Evolutionary conservation across 2,113 vertebrate genomes (phyloP).

Genomic region (Ammodytes marinus): DNA sequence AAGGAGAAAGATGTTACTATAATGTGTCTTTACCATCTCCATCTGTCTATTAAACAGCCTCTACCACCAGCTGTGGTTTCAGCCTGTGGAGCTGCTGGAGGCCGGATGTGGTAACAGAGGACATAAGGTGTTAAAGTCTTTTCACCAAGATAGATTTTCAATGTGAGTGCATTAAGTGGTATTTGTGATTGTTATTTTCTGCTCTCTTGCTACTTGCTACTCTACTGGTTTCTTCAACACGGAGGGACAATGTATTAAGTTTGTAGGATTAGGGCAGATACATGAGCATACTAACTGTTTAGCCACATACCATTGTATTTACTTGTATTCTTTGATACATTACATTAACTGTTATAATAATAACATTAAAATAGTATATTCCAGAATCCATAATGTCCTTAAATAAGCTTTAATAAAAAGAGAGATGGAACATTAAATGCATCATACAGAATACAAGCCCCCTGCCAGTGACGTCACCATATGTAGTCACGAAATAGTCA

Average conservation of each 20-base stretch:
- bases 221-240: not conserved
- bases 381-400: not conserved
- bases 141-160: not conserved
- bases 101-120: slow-evolving; percentile 3
- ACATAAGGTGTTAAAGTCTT: slow-evolving; percentile 5
- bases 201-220: not conserved
- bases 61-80: slow-evolving; percentile 33
- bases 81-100: not conserved
- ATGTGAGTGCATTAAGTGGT: slow-evolving; percentile 7
- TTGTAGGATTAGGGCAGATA: not conserved
- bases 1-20: not conserved
- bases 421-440: not conserved
- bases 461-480: slow-evolving; percentile 2
- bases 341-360: too few relatives aligned
- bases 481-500: not conserved
- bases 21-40: slow-evolving; percentile 11
- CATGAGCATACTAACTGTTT: not conserved
- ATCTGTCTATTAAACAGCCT: slow-evolving; percentile 20
- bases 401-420: not conserved
- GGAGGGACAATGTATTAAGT: not conserved
- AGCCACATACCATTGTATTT: not conserved
- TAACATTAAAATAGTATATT: too few relatives aligned
- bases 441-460: not conserved
- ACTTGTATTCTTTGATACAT: too few relatives aligned
- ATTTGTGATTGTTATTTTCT: not conserved